Conservation (phyloP, 2,113 vertebrate genomes). For the crab-eating macaque (Macaca fascicularis) region T2T-MFA8v1.1 NC_088392.1:36265001-36265500, state of each 20-base stretch:
- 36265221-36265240: neutral
- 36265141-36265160: neutral
- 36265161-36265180: neutral
- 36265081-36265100: neutral
- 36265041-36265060: neutral
- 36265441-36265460: neutral
- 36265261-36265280: neutral
- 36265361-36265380: neutral
- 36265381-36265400: neutral
- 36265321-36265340: neutral
- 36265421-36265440: neutral
- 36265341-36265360: neutral
- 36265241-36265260: neutral
- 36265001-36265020: neutral
- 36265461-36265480: neutral
- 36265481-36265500: neutral
- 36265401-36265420: neutral
- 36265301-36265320: neutral
- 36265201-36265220: neutral
- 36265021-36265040: neutral
- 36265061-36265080: neutral
- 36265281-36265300: neutral
- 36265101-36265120: neutral
- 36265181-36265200: neutral
- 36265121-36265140: neutral